Base-by-base conservation (phyloP, 1,140 invertebrate genomes). In the Elysia chlorotica region DNA sequence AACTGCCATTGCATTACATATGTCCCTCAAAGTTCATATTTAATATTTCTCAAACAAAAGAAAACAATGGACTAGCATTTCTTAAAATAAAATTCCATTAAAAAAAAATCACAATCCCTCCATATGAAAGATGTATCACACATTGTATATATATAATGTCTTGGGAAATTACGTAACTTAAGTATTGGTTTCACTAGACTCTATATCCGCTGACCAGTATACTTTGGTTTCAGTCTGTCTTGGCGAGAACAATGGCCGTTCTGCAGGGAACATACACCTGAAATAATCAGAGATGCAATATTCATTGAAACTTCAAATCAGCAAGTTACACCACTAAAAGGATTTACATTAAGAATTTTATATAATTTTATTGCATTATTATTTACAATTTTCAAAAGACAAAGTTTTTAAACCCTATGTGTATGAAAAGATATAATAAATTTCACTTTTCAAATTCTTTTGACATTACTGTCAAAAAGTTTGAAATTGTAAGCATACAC, bases 221-320 rank as follows among this genome's bases (percentile, higher is more conserved):
- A n/a, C n/a, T n/a, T n/a, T n/a, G n/a, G n/a, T n/a, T 37, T 84
- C 78, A 87, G 28, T 84, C 83, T 31, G 78, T 74, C 62, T 83
- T 87, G 35, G 90, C 91, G 75, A 91, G 90, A 28, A 93, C 88
- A 80, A 92, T 88, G 0, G 91, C 91, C 70, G 91, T 91, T 65
- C 92, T 89, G 85, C 89, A 90, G 14, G 92, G 92, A 78, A 91
- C 89, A 85, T 93, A 93, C 14, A 92, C 86, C 88, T 88, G 74
- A 59, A 81, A 81, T 23, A 35, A 56, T 63, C 36, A 65, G 30
- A 10, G 59, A 57, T 17, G 17, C 25, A 56, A 25, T 53, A 66
- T 30, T 5, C 30, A n/a, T n/a, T n/a, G n/a, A n/a, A n/a, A n/a
- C n/a, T n/a, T n/a, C n/a, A n/a, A n/a, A n/a, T n/a, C n/a, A n/a